A percentile compares a stretch with the other conserved stretches of the same genome.
These are phyloP conservation scores for Synergus gifuensis DNA, from an alignment of 2,888 invertebrate species.

Conservation along the genomic window DNA sequence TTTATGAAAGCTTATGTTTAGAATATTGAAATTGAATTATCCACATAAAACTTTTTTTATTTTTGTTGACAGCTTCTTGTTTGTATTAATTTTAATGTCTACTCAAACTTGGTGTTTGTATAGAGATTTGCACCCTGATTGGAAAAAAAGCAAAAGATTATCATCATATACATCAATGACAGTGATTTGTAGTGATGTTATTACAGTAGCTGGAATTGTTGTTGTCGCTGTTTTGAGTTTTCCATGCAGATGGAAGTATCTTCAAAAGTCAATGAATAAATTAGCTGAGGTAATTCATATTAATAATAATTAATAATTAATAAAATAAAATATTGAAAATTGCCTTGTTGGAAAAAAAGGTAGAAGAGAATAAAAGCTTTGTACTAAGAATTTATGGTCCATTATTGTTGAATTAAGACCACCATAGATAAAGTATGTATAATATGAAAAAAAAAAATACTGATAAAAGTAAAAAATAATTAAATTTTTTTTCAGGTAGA, in stretches of 20 bases:
- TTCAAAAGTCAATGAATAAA: conserved; percentile 79
- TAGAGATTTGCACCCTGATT: conserved; percentile 80
- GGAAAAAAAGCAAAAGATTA: conserved; percentile 80
- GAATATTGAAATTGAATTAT: no score
- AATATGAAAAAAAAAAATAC: no score
- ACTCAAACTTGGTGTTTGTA: conserved; percentile 78
- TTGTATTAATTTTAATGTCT: conserved; percentile 60
- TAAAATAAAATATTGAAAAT: background rate
- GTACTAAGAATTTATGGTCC: no score
- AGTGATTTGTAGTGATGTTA: conserved; percentile 81
- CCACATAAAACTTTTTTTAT: background rate
- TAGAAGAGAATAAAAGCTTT: no score
- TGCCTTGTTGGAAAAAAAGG: no score
- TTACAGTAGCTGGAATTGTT: conserved; percentile 79
- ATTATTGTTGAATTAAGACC: no score
- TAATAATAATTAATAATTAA: no score
- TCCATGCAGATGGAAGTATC: conserved; percentile 79
- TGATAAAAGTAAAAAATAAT: background rate
- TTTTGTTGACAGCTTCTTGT: conserved; percentile 54
- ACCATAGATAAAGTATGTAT: no score
- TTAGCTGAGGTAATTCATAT: conserved; percentile 72
- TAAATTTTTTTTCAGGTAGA: conserved; percentile 62
- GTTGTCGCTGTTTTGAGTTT: conserved; percentile 80
- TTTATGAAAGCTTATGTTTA: no score
- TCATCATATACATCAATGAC: conserved; percentile 80